Base-by-base conservation (phyloP, 2,888 invertebrate species). In the Gnatocerus cornutus region DNA sequence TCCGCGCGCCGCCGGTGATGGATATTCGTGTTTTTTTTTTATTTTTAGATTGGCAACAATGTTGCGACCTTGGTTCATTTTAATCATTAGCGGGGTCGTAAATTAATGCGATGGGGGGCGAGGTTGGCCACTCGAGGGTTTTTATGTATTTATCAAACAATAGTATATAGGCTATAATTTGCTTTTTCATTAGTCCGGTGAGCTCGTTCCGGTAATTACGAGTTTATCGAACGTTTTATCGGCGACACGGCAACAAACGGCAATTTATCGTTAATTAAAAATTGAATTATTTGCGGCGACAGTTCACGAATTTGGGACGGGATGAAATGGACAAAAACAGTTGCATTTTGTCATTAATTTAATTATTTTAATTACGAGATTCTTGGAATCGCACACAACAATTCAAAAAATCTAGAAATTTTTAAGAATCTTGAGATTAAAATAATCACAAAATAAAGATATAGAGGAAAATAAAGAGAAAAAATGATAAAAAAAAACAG, bases 131-230 rank as follows among this genome's bases (percentile, higher is more conserved):
- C 71, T 61, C 73, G 61, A 63, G 74, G 72, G 73, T 70, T 68
- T 70, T 74, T 71, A 61, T 67, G 70, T 73, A 75, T 75, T 76
- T 74, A 76, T 75, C 72, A 73, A 73, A 74, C 74, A 74, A 76
- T 74, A 76, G 64, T 74, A 72, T 73, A 73, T 73, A 69, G 74
- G 53, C 72, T 71, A 73, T 76, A 75, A 76, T 75, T 76, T 73
- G 73, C 73, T 73, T 76, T 76, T 75, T 72, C 74, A 74, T 74
- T 75, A 61, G 45, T 43, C 53, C 45, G 9, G 27, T 45, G 67
- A 29, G 50, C 37, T 67, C 27, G 59, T 21, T 29, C 12, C 48
- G 69, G 65, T 69, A 61, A 72, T 74, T 72, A 71, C 53, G 53
- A 64, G 71, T 70, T 74, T 74, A 73, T 73, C 74, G 70, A 73